Evolutionary conservation across 1,140 invertebrate genomes (phyloP).

Genomic region (Manduca sexta): DNA sequence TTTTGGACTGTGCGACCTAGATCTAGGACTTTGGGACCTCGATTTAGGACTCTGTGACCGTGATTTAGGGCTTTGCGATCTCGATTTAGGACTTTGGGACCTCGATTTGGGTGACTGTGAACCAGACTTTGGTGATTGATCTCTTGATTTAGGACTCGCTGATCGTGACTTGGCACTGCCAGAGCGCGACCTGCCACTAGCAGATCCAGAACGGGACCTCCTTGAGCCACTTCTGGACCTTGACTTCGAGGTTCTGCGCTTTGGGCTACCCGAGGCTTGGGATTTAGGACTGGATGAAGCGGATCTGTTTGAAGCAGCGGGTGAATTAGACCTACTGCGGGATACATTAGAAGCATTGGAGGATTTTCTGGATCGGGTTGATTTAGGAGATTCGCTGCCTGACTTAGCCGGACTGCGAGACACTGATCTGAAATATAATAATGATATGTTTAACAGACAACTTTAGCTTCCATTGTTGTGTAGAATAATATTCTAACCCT

Average conservation of each 20-base stretch:
- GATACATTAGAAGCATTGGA: constrained; percentile 54
- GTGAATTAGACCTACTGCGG: constrained; percentile 61
- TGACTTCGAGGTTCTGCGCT: constrained; percentile 38
- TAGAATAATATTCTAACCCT: too few relatives aligned
- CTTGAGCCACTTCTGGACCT: constrained; percentile 52
- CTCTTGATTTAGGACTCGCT: constrained; percentile 44
- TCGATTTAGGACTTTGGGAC: constrained; percentile 56
- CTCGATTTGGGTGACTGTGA: constrained; percentile 46
- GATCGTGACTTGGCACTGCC: constrained; percentile 57
- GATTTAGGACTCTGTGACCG: constrained; percentile 38
- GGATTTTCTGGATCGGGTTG: constrained; percentile 47
- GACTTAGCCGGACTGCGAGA: constrained; percentile 60
- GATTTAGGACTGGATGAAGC: constrained; percentile 61
- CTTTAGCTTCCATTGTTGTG: too few relatives aligned
- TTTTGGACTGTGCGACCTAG: constrained; percentile 38
- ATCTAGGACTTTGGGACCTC: constrained; percentile 30
- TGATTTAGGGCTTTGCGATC: constrained; percentile 58
- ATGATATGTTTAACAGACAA: too few relatives aligned
- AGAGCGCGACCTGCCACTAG: constrained; percentile 55
- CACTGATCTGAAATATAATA: constrained; percentile 41
- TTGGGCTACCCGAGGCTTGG: constrained; percentile 45
- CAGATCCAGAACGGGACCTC: constrained; percentile 63
- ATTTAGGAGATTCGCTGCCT: constrained; percentile 58
- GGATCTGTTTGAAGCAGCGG: constrained; percentile 54
- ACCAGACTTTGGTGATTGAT: constrained; percentile 40